phyloP scores from a whole-genome alignment of 2,888 invertebrate genomes.

The Mythimna loreyi region DNA sequence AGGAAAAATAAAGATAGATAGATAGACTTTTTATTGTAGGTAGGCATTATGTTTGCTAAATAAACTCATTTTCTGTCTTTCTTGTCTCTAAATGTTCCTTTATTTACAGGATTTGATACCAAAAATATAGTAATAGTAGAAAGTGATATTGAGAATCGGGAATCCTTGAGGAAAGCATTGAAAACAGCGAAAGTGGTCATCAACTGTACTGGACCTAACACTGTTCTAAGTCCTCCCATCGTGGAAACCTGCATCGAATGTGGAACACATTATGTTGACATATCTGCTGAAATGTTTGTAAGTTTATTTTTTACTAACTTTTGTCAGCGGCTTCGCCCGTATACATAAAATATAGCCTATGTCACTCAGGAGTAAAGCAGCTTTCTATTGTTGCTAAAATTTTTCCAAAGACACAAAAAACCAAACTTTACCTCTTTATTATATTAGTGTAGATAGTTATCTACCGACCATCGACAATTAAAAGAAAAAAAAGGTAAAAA shows the following conservation, averaged over 20 bases:
- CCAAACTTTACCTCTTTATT: no score
- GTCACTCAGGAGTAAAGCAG: no score
- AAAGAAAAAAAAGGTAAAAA: no score
- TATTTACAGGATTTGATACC: conserved; percentile 65
- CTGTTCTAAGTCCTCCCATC: conserved; percentile 70
- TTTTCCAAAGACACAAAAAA: no score
- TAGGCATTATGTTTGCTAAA: no score
- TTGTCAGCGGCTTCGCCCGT: no score
- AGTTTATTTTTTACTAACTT: conserved; percentile 59
- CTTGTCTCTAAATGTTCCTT: not conserved
- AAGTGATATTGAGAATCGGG: conserved; percentile 70
- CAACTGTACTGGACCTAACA: conserved; percentile 78
- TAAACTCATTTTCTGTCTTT: not conserved
- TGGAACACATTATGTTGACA: conserved; percentile 78
- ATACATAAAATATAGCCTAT: no score
- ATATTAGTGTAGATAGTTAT: no score
- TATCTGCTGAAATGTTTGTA: conserved; percentile 79
- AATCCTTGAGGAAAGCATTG: conserved; percentile 63
- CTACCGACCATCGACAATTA: no score
- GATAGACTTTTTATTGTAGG: no score
- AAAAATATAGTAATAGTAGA: conserved; percentile 66
- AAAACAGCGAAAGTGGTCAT: conserved; percentile 70
- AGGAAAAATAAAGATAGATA: no score
- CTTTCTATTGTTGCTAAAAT: no score
- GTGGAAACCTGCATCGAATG: conserved; percentile 77